Percentiles rank a stretch among this genome's conserved stretches.
Evolutionary conservation across 2,888 invertebrate genomes (phyloP).

Genomic region (Agrotis clavis): DNA sequence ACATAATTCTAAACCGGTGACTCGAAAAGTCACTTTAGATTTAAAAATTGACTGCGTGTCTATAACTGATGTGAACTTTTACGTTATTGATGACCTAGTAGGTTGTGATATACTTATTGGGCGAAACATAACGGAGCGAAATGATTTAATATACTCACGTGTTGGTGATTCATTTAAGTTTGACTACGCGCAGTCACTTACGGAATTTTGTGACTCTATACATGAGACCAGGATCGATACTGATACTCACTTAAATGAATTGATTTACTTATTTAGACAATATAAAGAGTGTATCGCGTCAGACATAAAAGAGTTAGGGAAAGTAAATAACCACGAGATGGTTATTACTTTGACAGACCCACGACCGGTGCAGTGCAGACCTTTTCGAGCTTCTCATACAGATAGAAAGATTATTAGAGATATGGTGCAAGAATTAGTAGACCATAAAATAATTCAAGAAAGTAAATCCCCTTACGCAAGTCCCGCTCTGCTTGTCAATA

Average conservation of each 20-base stretch:
- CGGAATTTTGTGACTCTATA: slow-evolving; percentile 5
- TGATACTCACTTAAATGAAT: slow-evolving; percentile 8
- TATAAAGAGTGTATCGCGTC: slow-evolving; percentile 14
- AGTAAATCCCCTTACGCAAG: not conserved
- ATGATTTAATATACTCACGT: slow-evolving; percentile 8
- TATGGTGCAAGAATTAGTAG: slow-evolving; percentile 7
- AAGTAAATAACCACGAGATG: slow-evolving; percentile 17
- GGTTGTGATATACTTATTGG: slow-evolving; percentile 14
- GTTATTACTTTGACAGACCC: slow-evolving; percentile 1
- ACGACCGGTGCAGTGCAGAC: slow-evolving; percentile 17
- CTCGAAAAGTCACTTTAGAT: slow-evolving; percentile 5
- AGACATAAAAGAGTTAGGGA: slow-evolving; percentile 18
- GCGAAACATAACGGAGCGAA: slow-evolving; percentile 3
- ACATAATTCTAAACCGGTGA: not conserved
- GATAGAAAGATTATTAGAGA: slow-evolving; percentile 2
- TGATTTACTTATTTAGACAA: slow-evolving; percentile 6
- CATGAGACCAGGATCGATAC: not conserved
- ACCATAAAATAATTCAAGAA: slow-evolving; percentile 5
- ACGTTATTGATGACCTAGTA: slow-evolving; percentile 2
- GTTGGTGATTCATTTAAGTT: slow-evolving; percentile 5
- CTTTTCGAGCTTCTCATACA: slow-evolving; percentile 3
- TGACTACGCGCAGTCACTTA: not conserved
- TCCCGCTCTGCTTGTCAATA: not conserved
- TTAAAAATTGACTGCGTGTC: not conserved
- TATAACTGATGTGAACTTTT: not conserved